Evolutionary conservation across 2,888 invertebrate species (phyloP), one percentile per base, ranked within the genome.

Genomic region (Nymphalis c-album): DNA sequence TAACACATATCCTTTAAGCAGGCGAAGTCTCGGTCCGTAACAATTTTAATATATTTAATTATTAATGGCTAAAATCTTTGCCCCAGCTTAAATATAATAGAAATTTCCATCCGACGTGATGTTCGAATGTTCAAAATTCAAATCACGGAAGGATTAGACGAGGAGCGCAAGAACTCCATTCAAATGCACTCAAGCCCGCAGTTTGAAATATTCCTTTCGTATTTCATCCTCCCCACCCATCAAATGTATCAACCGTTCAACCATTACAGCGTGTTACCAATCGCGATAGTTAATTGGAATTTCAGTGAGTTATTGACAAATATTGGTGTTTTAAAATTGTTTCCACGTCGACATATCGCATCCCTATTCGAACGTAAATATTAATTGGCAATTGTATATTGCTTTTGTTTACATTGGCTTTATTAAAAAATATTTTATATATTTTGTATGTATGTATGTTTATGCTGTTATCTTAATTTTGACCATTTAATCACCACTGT

Each of bases 141-240:
- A 59, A 51, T 63, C 60, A 63, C 60, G 63, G 59, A 69, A 67
- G 60, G 58, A 35, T 63, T 63, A 67, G 55, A 20, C 35, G 58
- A 40, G 57, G 26, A 67, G 57, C 31, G 57, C 60, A 61, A 61
- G 67, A 67, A 67, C 70, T 64, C 67, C 64, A 70, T 70, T 70
- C 61, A 62, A 35, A 63, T 64, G 64, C 60, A 67, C 64, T 70
- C 58, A 18, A 18, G 61, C 50, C 22, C 46, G 22, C 59, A 26
- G 63, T 58, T 47, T 67, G 70, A 70, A 64, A 64, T 70, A 70
- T 70, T 64, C 47, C 58, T 48, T 58, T 64, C 51, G 58, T 70
- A 67, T 60, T 60, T 70, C 70, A 70, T 51, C 57, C 67, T 70
- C 63, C 22, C 31, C 60, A 45, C 31, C 45, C 47, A 6, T 40